Evolutionary conservation across 2,113 vertebrate genomes (phyloP).

Genomic region (Agelaius tricolor): DNA sequence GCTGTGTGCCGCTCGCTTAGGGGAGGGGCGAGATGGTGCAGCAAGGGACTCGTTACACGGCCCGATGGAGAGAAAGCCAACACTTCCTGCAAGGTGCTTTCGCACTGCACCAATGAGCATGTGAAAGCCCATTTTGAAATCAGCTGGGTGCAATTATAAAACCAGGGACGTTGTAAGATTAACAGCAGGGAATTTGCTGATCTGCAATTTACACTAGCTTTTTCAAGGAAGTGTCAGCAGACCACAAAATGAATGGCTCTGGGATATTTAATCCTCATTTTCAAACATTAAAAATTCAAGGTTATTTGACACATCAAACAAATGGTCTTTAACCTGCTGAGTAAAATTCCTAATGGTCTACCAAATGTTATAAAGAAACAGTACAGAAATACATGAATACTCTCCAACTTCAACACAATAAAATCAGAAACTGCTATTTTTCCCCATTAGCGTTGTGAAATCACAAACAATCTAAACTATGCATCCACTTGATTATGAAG

Average conservation of each 20-base stretch:
- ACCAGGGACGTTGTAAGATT: background rate
- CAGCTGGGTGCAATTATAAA: background rate
- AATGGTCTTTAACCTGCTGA: background rate
- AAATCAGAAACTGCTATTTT: background rate
- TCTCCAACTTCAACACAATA: background rate
- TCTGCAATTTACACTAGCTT: background rate
- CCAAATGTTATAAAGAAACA: background rate
- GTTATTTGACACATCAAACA: background rate
- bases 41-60: constrained; percentile 62
- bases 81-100: constrained; percentile 51
- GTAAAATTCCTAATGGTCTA: background rate
- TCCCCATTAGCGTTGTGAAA: background rate
- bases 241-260: constrained; percentile 4
- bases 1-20: background rate
- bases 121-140: background rate
- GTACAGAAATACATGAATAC: background rate
- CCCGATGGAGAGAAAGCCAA: constrained; percentile 1
- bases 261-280: constrained; percentile 45
- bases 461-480: background rate
- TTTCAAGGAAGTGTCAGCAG: constrained; percentile 3
- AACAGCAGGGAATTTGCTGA: constrained; percentile 54
- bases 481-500: background rate
- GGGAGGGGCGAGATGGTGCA: constrained; percentile 68
- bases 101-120: constrained; percentile 57
- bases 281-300: constrained; percentile 28